These are phyloP conservation scores for Limosa lapponica DNA, from an alignment of 2,797 vertebrate genomes.

Conservation along the genomic window DNA sequence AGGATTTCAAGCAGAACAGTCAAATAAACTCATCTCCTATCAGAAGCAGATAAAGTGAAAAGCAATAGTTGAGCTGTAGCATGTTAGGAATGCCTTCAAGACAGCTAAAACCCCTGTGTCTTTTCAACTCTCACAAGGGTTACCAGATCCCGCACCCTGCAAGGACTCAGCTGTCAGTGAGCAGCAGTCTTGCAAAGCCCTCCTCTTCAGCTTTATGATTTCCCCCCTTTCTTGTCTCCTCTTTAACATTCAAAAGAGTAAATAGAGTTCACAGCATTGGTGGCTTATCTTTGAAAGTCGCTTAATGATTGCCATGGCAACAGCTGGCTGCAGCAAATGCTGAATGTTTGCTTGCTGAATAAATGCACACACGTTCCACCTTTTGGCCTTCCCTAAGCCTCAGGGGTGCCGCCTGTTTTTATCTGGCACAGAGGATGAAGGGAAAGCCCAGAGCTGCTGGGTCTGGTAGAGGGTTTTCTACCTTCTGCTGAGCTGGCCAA, in stretches of 20 bases:
- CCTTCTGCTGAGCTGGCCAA: background rate
- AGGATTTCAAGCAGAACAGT: background rate
- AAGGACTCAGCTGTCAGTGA: background rate
- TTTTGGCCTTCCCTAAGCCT: background rate
- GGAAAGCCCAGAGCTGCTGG: background rate
- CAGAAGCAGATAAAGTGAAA: background rate
- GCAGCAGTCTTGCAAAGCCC: background rate
- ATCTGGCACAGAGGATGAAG: background rate
- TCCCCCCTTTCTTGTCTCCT: background rate
- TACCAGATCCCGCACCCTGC: background rate
- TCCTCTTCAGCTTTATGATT: background rate
- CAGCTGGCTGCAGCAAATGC: background rate
- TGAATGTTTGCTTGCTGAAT: background rate
- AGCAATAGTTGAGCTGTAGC: background rate
- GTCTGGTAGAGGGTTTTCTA: background rate
- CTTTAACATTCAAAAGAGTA: background rate
- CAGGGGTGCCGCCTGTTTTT: background rate
- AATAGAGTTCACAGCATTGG: background rate
- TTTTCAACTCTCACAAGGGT: background rate
- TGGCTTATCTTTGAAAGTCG: background rate
- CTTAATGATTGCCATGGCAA: background rate
- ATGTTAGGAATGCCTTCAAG: background rate
- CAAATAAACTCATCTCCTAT: background rate
- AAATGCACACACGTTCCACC: background rate
- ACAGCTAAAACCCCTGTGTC: background rate